Evolutionary conservation across 1,140 invertebrate genomes (phyloP), one percentile per base, ranked within the genome.

Genomic region (Magallana ariakensis): DNA sequence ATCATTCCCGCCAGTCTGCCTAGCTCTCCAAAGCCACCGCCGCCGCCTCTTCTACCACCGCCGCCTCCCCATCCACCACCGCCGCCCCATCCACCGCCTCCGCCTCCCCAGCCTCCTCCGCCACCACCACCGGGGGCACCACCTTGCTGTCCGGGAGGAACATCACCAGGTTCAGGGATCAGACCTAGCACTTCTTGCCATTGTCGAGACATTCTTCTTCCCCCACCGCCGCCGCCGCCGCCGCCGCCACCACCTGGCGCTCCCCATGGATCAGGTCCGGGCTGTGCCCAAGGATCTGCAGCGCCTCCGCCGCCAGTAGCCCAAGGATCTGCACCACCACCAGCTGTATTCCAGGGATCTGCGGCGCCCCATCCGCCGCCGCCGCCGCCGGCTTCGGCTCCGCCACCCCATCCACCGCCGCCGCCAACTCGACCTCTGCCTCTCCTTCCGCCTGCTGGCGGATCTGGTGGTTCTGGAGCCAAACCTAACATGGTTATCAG

Each of bases 391-490:
- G 33, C 60, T 84, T 5, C 55, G 7, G 22, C 70, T 10, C 83
- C 55, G 11, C 58, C 26, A 1, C 53, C 53, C 15, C 70, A 60
- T 6, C 26, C 62, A 33, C 62, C 85, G 16, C 60, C 84, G n/a
- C 66, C n/a, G 16, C 81, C 19, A 13, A 26, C 15, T 15, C 53
- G 66, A n/a, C 87, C 46, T 15, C 81, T 16, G 15, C 87, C 55
- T 75, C 84, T 60, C 33, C 87, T 16, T 0, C 87, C 87, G 22
- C 81, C 83, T 55, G 87, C 62, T 10, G 87, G 87, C 10, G 85
- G 85, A 88, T 88, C 87, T 86, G 87, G 87, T 1, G 87, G 87
- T 56, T 88, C 87, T 8, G 87, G 87, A 10, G 80, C 85, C 19
- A 88, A 81, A 16, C 87, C 87, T 26, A 88, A 83, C 87, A 88